Evolutionary conservation across 2,113 vertebrate species (phyloP), one percentile per base, ranked within the genome.

Genomic region (Saccopteryx bilineata): DNA sequence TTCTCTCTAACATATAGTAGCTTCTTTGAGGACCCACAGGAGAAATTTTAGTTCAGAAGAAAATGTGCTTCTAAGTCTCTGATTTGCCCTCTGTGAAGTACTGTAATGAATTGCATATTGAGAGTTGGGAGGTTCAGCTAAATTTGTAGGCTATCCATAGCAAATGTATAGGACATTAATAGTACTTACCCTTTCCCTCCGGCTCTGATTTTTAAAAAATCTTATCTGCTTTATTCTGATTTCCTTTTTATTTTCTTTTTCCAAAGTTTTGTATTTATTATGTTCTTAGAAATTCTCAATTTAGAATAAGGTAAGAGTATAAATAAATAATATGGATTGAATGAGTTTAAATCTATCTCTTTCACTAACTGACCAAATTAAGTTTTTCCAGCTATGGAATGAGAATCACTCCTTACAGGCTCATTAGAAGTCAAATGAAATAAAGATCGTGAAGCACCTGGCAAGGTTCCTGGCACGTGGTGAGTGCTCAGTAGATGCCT

Each of bases 11-110:
- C 9, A 46, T 19, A 9, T 4, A 48, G 4, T 52, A n/a, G 71
- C 28, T 86, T 39, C 90, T 83, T 86, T 94, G 69, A 96, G 39
- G 65, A 86, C 26, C 5, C n/a, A 71, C 7, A 76, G 79, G 89
- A 87, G 75, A 90, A 74, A 87, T 72, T 71, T 61, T n/a, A 52
- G 28, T 68, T 95, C 26, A 63, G 11, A 46, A 81, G 50, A 82
- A n/a, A 85, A 33, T 24, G 19, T 81, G 26, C 66, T 63, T 92
- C 66, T 85, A 33, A 90, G 52, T n/a, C 75, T 76, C 23, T 52
- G 6, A 24, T 79, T 65, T 78, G 48, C 26, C 13, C 11, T 93
- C n/a, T 91, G 26, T 28, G 54, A 72, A 71, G n/a, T 79, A 56
- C 84, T 9, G n/a, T 52, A 85, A 33, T 31, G 63, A 48, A 33